These are phyloP conservation scores for Scopus umbretta DNA, from an alignment of 2,113 vertebrate species.

Conservation along the genomic window DNA sequence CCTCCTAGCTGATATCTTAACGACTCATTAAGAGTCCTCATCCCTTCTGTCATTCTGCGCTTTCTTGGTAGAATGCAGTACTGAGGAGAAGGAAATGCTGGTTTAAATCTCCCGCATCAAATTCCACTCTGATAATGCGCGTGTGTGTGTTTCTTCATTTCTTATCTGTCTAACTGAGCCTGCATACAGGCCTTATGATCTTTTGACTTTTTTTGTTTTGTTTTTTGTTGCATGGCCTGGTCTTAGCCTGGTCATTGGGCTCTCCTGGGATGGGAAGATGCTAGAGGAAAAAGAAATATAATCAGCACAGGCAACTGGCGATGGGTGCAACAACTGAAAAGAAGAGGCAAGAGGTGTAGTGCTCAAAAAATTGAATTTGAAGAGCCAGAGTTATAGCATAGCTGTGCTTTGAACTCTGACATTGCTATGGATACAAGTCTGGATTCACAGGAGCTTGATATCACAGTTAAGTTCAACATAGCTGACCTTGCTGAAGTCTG, in stretches of 20 bases:
- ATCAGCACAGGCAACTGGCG: not conserved
- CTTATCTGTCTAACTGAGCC: not conserved
- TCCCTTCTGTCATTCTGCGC: not conserved
- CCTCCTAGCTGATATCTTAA: not conserved
- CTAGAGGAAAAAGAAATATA: not conserved
- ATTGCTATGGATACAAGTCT: not conserved
- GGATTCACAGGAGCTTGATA: not conserved
- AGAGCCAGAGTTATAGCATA: not conserved
- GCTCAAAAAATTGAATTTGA: not conserved
- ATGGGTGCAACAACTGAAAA: not conserved
- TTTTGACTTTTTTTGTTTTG: not conserved
- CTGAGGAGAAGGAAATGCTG: not conserved
- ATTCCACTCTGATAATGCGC: not conserved
- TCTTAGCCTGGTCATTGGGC: not conserved
- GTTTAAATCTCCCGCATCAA: not conserved
- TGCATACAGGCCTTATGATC: rapidly evolving
- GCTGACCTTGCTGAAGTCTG: not conserved
- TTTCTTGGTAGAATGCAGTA: not conserved
- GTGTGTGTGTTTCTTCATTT: not conserved
- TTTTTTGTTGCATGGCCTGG: not conserved
- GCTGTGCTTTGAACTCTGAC: not conserved
- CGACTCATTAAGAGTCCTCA: not conserved
- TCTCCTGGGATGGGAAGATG: not conserved
- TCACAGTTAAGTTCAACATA: not conserved
- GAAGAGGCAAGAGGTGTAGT: not conserved